Percentiles rank a stretch among this genome's conserved stretches.
phyloP scores from a whole-genome alignment of 2,797 vertebrate genomes.

The Bovichtus diacanthus region DNA sequence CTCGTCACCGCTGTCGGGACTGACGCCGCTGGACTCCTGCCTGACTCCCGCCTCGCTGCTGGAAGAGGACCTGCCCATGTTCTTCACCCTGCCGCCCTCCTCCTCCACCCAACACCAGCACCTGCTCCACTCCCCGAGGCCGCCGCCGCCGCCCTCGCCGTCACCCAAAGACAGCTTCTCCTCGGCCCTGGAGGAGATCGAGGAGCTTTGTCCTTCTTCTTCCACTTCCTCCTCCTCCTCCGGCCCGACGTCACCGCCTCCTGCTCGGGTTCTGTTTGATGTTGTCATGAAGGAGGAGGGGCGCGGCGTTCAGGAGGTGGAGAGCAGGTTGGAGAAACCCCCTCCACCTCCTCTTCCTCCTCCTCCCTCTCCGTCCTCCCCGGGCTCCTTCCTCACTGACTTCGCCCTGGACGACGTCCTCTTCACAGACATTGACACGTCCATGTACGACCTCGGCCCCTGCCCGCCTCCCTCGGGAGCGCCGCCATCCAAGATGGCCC shows the following conservation, averaged over 20 bases:
- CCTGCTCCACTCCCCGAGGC: constrained; percentile 66
- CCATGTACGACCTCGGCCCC: constrained; percentile 92
- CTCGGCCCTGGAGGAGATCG: constrained; percentile 90
- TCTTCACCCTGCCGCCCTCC: constrained; percentile 85
- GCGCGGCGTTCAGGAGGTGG: constrained; percentile 56
- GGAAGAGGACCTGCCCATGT: constrained; percentile 86
- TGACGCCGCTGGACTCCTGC: constrained; percentile 84
- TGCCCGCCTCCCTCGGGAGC: constrained; percentile 80
- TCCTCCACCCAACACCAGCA: constrained; percentile 33
- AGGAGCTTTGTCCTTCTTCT: constrained; percentile 87
- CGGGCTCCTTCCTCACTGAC: constrained; percentile 90
- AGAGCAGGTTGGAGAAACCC: constrained; percentile 67
- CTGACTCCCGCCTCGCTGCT: constrained; percentile 91
- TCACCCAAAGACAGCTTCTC: constrained; percentile 91
- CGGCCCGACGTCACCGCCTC: neutral
- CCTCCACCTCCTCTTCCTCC: constrained; percentile 44
- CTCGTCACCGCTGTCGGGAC: constrained; percentile 61
- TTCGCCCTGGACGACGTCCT: constrained; percentile 92
- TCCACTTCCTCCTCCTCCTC: constrained; percentile 21
- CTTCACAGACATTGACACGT: constrained; percentile 93
- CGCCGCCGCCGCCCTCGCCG: constrained; percentile 40
- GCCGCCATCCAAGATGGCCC: constrained; percentile 81
- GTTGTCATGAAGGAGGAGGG: constrained; percentile 73
- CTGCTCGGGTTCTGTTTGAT: constrained; percentile 17
- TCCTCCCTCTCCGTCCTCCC: constrained; percentile 71